These are phyloP conservation scores for Aphis gossypii DNA, from an alignment of 1,140 invertebrate species.

Conservation along the genomic window DNA sequence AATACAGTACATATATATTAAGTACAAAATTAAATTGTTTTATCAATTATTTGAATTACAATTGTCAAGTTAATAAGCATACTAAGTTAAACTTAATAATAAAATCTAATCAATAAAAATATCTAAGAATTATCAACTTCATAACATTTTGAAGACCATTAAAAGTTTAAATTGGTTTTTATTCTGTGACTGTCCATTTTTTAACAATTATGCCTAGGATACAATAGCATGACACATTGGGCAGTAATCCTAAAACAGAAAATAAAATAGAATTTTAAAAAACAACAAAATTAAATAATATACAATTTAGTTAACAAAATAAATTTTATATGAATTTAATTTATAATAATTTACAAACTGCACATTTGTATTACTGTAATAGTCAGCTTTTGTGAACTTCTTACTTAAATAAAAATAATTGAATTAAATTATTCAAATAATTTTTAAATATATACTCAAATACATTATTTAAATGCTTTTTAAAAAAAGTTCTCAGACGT, in stretches of 20 bases:
- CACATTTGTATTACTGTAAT: no score
- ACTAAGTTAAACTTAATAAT: neutral
- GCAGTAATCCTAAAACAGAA: slow-evolving; percentile 73
- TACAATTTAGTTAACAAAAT: neutral
- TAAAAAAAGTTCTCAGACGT: neutral
- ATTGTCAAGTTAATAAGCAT: neutral
- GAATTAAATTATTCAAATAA: no score
- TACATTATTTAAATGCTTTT: no score
- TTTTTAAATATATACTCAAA: no score
- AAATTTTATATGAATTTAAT: neutral
- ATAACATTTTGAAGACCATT: slow-evolving; percentile 20
- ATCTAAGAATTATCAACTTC: neutral
- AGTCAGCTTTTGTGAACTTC: no score
- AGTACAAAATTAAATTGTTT: neutral
- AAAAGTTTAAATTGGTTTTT: neutral
- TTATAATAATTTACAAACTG: neutral
- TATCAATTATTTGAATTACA: neutral
- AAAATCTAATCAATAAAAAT: no score
- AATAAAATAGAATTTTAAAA: slow-evolving; percentile 38
- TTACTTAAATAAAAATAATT: no score
- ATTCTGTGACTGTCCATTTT: slow-evolving; percentile 60
- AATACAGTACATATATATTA: no score
- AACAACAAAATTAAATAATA: neutral
- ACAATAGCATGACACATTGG: slow-evolving; percentile 83
- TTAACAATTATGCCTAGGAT: slow-evolving; percentile 68